A percentile compares a stretch with the other conserved stretches of the same genome.
Conservation (phyloP, 2,113 vertebrate species). For the Lepus timidus region DNA sequence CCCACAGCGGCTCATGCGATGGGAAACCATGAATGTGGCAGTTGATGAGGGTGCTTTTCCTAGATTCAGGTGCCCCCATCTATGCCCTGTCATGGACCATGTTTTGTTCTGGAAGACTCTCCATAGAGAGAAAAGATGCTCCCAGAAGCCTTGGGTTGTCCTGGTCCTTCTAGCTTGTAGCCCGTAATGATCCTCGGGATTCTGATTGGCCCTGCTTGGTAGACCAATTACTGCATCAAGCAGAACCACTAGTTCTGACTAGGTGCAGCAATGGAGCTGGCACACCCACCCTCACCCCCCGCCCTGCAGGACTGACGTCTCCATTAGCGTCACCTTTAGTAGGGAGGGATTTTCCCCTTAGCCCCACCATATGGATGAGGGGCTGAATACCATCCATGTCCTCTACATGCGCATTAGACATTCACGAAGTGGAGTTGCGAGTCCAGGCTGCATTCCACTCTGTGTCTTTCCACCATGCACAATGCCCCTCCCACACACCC, state of each 20-base stretch:
- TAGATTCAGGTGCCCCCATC: neutral
- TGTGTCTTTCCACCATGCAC: neutral
- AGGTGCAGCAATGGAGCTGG: fast-evolving
- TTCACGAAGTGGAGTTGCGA: neutral
- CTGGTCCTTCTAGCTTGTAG: neutral
- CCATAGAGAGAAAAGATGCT: neutral
- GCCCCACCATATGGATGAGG: neutral
- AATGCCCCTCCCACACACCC: too few relatives aligned
- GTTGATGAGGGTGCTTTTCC: neutral
- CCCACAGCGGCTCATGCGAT: neutral
- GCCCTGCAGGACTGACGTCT: neutral
- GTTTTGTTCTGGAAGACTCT: neutral
- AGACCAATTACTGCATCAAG: neutral
- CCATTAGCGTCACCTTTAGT: neutral
- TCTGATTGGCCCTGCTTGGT: neutral
- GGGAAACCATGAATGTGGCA: neutral
- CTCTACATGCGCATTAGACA: neutral
- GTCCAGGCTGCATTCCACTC: neutral
- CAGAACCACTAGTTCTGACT: neutral
- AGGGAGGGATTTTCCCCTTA: neutral
- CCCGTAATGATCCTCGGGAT: neutral
- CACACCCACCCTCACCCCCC: neutral
- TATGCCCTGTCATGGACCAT: neutral
- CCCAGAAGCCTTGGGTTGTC: neutral
- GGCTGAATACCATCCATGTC: neutral